These are phyloP conservation scores for Sinelater perroti DNA, from an alignment of 2,888 invertebrate species.

Conservation along the genomic window DNA sequence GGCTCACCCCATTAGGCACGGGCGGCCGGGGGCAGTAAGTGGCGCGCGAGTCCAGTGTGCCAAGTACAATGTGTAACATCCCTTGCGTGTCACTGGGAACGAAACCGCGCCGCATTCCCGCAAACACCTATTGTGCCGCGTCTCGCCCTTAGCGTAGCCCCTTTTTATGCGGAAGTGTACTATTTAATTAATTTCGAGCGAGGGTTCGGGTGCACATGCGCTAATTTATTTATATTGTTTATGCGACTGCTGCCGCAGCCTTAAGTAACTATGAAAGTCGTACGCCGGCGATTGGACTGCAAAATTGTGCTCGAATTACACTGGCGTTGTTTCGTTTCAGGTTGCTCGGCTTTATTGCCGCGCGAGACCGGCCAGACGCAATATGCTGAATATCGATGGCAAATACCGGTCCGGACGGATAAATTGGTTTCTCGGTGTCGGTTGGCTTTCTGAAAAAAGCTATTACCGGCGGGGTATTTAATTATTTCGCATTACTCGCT, in stretches of 20 bases:
- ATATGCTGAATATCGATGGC: no score
- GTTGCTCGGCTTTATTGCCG: no score
- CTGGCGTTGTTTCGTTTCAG: slow-evolving; percentile 15
- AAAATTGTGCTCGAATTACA: slow-evolving; percentile 26
- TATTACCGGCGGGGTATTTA: no score
- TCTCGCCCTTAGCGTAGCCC: slow-evolving; percentile 12
- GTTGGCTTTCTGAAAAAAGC: no score
- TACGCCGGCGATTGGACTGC: slow-evolving; percentile 24
- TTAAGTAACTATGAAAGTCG: slow-evolving; percentile 17
- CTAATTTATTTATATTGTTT: slow-evolving; percentile 38
- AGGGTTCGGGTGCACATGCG: slow-evolving; percentile 34
- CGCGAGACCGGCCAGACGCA: no score
- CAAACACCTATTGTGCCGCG: slow-evolving; percentile 10
- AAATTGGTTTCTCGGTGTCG: no score
- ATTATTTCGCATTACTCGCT: no score
- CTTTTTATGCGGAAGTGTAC: slow-evolving; percentile 11
- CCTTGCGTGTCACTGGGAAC: neutral
- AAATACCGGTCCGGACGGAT: no score
- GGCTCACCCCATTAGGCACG: no score
- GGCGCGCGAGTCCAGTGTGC: no score
- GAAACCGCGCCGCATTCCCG: slow-evolving; percentile 13
- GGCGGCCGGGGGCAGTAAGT: no score
- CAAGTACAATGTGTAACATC: slow-evolving; percentile 2
- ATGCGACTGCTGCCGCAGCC: slow-evolving; percentile 27
- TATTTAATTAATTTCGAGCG: slow-evolving; percentile 36